phyloP scores from a whole-genome alignment of 2,797 vertebrate genomes.

The Helarctos malayanus region DNA sequence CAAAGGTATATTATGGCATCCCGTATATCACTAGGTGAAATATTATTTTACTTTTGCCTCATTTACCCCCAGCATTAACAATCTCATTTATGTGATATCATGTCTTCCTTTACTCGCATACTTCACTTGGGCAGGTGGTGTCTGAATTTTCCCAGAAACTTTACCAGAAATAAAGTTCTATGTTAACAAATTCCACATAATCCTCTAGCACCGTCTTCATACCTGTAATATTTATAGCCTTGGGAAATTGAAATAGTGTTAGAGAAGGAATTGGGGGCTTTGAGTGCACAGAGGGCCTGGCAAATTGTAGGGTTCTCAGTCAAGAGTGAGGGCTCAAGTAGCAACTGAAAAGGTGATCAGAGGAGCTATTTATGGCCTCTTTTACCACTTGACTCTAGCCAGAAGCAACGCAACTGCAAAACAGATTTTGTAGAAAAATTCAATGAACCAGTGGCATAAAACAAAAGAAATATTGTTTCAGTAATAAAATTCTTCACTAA shows the following conservation, averaged over 20 bases:
- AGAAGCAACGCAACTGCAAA: neutral
- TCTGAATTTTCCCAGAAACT: neutral
- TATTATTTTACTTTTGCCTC: neutral
- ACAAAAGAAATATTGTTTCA: constrained; percentile 43
- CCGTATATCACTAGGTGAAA: neutral
- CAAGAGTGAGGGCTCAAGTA: neutral
- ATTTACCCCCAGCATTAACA: neutral
- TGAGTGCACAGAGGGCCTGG: neutral
- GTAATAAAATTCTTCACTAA: constrained; percentile 56
- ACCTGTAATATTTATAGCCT: neutral
- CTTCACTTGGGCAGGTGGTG: neutral
- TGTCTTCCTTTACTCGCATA: neutral
- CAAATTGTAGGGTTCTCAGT: neutral
- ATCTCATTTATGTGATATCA: neutral
- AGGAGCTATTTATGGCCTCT: neutral
- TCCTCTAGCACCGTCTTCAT: neutral
- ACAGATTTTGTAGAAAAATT: constrained; percentile 61
- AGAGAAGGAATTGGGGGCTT: neutral
- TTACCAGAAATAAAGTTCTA: neutral
- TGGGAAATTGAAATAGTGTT: neutral
- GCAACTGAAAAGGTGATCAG: neutral
- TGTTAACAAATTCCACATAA: neutral
- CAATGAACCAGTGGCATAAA: neutral
- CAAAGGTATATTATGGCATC: neutral
- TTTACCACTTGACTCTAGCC: neutral